These are phyloP conservation scores for Lichenostomus cassidix DNA, from an alignment of 2,113 vertebrate genomes.

Conservation along the genomic window DNA sequence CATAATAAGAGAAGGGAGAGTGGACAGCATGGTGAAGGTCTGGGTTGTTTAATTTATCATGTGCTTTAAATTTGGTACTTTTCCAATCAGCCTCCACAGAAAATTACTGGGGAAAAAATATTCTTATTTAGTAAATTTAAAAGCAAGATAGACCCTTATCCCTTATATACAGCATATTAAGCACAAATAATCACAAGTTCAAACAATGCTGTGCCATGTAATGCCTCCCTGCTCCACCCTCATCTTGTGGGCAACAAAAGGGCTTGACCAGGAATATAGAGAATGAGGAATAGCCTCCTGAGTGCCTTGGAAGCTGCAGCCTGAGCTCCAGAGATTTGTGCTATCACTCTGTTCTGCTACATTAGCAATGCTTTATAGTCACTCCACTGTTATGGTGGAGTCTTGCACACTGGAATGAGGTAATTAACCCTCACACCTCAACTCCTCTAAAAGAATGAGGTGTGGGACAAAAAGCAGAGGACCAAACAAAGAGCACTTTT, in stretches of 20 bases:
- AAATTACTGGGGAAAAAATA: background rate
- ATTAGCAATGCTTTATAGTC: background rate
- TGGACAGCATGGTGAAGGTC: background rate
- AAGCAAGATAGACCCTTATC: background rate
- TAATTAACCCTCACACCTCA: background rate
- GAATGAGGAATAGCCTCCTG: background rate
- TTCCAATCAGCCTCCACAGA: background rate
- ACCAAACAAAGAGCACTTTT: background rate
- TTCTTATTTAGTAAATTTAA: background rate
- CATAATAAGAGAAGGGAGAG: background rate
- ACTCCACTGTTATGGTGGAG: background rate
- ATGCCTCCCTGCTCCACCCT: background rate
- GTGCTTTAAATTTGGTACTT: background rate
- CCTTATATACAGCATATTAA: background rate
- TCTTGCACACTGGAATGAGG: background rate
- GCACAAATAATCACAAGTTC: background rate
- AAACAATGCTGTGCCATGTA: background rate
- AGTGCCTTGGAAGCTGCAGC: background rate
- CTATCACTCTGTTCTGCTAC: background rate
- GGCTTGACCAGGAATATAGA: background rate
- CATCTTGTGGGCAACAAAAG: background rate
- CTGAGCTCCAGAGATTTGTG: background rate
- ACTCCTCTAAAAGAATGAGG: background rate
- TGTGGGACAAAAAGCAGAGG: background rate
- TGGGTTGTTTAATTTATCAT: background rate